These are phyloP conservation scores for Matsumurasca onukii DNA, from an alignment of 1,140 invertebrate genomes.

Conservation along the genomic window DNA sequence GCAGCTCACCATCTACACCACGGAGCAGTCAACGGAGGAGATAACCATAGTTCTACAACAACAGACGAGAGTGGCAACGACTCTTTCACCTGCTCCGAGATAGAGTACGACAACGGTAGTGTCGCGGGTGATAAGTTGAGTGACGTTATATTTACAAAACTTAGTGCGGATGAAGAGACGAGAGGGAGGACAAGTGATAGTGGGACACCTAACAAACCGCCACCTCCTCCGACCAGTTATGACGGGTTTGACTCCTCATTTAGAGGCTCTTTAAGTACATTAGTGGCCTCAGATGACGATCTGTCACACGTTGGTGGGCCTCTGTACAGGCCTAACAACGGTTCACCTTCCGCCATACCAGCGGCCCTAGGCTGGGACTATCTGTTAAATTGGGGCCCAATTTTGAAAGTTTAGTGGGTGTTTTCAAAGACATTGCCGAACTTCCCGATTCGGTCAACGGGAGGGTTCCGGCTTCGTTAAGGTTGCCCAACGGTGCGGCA, in stretches of 20 bases:
- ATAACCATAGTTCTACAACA: conserved; percentile 75
- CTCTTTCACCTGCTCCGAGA: conserved; percentile 97
- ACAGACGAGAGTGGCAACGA: conserved; percentile 96
- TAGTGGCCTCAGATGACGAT: conserved; percentile 91
- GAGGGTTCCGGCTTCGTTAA: conserved; percentile 37
- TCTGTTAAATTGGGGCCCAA: conserved; percentile 94
- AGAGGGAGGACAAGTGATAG: conserved; percentile 39
- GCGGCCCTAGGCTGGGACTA: conserved; percentile 87
- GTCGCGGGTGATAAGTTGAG: conserved; percentile 72
- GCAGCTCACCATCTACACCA: conserved; percentile 51
- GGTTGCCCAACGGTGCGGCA: conserved; percentile 39
- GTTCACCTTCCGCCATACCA: conserved; percentile 67
- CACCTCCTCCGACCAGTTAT: conserved; percentile 60
- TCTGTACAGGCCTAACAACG: conserved; percentile 73
- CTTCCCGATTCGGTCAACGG: conserved; percentile 64
- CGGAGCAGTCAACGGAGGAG: conserved; percentile 45
- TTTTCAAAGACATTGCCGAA: conserved; percentile 95
- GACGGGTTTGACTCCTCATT: conserved; percentile 94
- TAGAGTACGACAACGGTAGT: conserved; percentile 92
- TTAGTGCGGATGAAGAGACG: conserved; percentile 58
- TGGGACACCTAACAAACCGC: conserved; percentile 36
- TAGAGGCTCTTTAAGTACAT: conserved; percentile 86
- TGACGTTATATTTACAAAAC: conserved; percentile 69
- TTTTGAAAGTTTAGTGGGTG: conserved; percentile 91
- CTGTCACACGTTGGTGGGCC: conserved; percentile 57